phyloP scores from a whole-genome alignment of 2,888 invertebrate genomes.

The Diachrysia chrysitis region DNA sequence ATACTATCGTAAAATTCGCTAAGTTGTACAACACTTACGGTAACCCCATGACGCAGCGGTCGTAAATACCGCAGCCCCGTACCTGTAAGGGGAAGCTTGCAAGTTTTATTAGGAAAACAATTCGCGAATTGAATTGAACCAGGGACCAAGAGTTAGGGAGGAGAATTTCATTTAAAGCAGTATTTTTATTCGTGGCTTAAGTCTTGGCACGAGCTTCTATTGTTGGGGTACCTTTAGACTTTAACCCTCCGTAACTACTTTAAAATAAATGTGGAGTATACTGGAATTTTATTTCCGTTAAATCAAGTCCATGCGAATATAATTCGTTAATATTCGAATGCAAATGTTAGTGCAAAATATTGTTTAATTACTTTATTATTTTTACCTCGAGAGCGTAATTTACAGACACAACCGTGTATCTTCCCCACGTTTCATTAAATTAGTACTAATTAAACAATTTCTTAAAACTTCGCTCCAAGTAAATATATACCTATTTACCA shows the following conservation, averaged over 20 bases:
- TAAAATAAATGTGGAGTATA: constrained; percentile 19
- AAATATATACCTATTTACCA: neutral
- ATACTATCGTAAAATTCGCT: constrained; percentile 63
- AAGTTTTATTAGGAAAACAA: constrained; percentile 61
- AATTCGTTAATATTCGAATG: neutral
- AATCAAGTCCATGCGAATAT: constrained; percentile 6
- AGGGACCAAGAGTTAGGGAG: constrained; percentile 11
- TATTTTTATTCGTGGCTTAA: constrained; percentile 34
- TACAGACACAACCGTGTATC: constrained; percentile 16
- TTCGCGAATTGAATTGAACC: constrained; percentile 56
- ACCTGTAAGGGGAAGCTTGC: constrained; percentile 52
- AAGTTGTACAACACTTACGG: constrained; percentile 57
- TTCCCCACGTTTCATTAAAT: constrained; percentile 13
- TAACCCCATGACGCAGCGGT: constrained; percentile 75
- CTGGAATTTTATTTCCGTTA: constrained; percentile 17
- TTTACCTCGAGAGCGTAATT: constrained; percentile 1
- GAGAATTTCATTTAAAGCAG: constrained; percentile 18
- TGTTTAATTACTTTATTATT: neutral
- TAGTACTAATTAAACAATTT: constrained; percentile 22
- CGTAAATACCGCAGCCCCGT: constrained; percentile 65
- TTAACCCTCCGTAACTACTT: constrained; percentile 10
- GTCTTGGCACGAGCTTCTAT: constrained; percentile 19
- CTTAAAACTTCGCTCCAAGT: constrained; percentile 13
- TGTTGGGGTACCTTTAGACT: constrained; percentile 23
- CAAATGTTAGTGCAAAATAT: neutral